phyloP scores from a whole-genome alignment of 2,113 vertebrate genomes.

The Rafetus swinhoei region DNA sequence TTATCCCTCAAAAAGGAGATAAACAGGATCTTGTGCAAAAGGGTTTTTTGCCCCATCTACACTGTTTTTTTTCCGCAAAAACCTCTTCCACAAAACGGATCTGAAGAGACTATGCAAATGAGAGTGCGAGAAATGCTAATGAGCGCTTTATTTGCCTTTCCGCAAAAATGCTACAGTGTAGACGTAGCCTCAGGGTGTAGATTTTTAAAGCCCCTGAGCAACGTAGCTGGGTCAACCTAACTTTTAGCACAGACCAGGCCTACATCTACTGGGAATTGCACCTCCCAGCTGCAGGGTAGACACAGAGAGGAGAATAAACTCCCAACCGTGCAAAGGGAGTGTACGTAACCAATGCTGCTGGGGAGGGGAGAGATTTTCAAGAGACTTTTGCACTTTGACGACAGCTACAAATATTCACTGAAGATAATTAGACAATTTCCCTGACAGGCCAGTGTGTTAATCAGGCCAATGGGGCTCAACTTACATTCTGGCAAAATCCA shows the following conservation, averaged over 20 bases:
- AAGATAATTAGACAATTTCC: constrained; percentile 14
- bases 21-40: too few species aligned
- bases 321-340: background rate
- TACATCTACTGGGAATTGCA: background rate
- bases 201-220: background rate
- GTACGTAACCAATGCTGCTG: background rate
- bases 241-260: background rate
- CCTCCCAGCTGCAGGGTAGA: background rate
- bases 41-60: too few species aligned
- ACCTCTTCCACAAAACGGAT: too few species aligned
- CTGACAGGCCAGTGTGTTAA: background rate
- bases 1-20: too few species aligned
- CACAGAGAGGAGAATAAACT: background rate
- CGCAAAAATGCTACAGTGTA: too few species aligned
- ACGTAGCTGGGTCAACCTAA: background rate
- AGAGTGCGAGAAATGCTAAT: too few species aligned
- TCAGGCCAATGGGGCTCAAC: background rate
- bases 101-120: too few species aligned
- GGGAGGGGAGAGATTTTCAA: background rate
- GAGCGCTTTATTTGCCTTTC: too few species aligned
- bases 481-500: background rate
- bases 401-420: background rate
- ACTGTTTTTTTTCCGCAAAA: too few species aligned
- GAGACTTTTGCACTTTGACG: background rate
- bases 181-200: too few species aligned